Evolutionary conservation across 2,113 vertebrate genomes (phyloP).

Genomic region (Chamaetylas fuelleborni): DNA sequence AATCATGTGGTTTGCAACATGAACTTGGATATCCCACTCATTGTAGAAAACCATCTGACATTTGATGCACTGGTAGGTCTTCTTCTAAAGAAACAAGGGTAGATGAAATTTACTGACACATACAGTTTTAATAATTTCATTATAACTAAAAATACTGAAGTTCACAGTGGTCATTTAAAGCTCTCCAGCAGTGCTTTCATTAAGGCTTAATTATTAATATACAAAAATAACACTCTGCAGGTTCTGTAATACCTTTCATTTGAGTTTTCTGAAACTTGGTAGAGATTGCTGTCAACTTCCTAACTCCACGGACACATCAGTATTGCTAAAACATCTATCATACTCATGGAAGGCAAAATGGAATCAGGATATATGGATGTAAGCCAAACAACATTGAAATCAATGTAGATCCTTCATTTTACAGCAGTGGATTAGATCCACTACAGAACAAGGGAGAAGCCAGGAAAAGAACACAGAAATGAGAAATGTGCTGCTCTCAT

Average conservation of each 20-base stretch:
- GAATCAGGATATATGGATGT: background rate
- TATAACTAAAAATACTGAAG: background rate
- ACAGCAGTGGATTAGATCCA: background rate
- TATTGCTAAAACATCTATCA: background rate
- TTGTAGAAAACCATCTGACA: constrained; percentile 99
- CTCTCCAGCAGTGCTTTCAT: constrained; percentile 8
- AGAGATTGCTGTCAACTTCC: background rate
- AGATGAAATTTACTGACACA: constrained; percentile 69
- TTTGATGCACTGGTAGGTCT: constrained; percentile 99
- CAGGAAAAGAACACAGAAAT: background rate
- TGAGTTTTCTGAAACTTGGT: background rate
- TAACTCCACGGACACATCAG: background rate
- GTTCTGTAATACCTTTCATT: background rate
- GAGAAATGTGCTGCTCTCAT: background rate
- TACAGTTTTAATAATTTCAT: background rate
- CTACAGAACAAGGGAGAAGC: background rate
- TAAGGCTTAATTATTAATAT: background rate
- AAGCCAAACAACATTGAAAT: background rate
- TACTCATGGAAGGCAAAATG: background rate
- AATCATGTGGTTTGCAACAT: constrained; percentile 99
- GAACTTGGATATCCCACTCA: constrained; percentile 99
- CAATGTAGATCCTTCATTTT: background rate
- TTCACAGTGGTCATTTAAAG: constrained; percentile 7
- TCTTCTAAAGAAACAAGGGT: constrained; percentile 86
- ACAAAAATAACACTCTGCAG: background rate